A percentile compares a stretch with the other conserved stretches of the same genome.
phyloP scores from a whole-genome alignment of 2,113 vertebrate species.

The Vireo altiloquus region DNA sequence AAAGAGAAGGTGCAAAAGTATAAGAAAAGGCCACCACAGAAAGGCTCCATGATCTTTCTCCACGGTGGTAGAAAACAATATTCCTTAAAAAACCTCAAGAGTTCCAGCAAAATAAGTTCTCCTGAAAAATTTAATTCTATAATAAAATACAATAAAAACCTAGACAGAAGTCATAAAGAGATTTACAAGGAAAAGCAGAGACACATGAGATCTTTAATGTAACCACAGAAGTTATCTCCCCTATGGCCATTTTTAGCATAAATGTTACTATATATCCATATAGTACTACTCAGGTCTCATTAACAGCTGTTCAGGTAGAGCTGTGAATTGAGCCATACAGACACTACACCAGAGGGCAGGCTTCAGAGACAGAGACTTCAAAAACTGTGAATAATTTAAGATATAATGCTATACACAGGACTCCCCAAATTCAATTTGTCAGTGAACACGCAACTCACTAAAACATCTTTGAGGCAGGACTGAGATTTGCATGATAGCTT shows the following conservation, averaged over 20 bases:
- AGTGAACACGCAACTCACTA: neutral
- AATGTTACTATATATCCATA: neutral
- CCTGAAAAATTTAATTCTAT: neutral
- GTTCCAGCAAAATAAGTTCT: neutral
- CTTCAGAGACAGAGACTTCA: neutral
- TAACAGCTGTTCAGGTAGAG: constrained; percentile 2
- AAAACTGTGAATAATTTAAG: neutral
- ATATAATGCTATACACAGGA: neutral
- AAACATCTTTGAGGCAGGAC: neutral
- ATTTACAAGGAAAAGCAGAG: neutral
- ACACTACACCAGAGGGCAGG: neutral
- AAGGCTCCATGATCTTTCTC: neutral
- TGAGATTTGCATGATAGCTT: neutral
- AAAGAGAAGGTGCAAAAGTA: neutral
- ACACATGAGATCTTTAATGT: neutral
- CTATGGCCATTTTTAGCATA: neutral
- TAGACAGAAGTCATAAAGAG: neutral
- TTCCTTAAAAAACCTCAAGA: neutral
- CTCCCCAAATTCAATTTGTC: neutral
- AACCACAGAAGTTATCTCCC: neutral
- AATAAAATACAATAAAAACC: neutral
- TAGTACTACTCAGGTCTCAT: neutral
- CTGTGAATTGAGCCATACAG: neutral
- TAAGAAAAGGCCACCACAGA: neutral
- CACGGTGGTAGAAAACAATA: neutral